These are phyloP conservation scores for Eudemis profundana DNA, from an alignment of 2,888 invertebrate genomes.

Conservation along the genomic window DNA sequence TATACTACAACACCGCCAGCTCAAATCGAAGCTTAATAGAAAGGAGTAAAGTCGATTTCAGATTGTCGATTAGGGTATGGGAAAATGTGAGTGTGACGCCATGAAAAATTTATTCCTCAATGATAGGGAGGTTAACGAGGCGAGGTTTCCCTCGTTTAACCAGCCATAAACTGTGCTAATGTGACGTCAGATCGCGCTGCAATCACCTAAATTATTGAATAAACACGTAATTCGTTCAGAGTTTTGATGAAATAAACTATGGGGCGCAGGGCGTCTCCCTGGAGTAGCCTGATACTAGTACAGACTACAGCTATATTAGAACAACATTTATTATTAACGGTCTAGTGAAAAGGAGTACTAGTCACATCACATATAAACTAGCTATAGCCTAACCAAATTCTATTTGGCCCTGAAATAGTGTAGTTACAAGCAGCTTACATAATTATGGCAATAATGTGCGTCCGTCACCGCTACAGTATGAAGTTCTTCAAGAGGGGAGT, in stretches of 20 bases:
- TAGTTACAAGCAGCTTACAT: no score
- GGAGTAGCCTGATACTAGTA: neutral
- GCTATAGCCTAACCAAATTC: no score
- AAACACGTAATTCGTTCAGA: conserved; percentile 31
- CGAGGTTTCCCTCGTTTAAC: conserved; percentile 70
- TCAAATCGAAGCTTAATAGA: conserved; percentile 55
- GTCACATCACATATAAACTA: no score
- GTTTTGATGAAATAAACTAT: neutral
- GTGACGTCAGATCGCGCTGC: conserved; percentile 64
- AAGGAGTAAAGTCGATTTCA: conserved; percentile 53
- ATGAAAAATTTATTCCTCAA: conserved; percentile 65
- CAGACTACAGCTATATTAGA: neutral
- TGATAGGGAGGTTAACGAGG: conserved; percentile 73
- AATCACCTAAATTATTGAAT: conserved; percentile 39
- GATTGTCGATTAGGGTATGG: conserved; percentile 55
- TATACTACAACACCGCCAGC: conserved; percentile 43
- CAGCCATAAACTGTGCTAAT: conserved; percentile 70
- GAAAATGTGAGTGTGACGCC: conserved; percentile 59
- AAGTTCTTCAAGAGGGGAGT: no score
- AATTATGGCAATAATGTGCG: no score
- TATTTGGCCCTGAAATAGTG: no score
- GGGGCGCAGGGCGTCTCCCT: neutral
- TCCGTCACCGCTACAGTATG: no score
- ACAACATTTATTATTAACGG: no score
- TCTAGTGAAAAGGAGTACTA: no score